Evolutionary conservation across 1,140 invertebrate species (phyloP), one percentile per base, ranked within the genome.

Genomic region (Harpegnathos saltator): DNA sequence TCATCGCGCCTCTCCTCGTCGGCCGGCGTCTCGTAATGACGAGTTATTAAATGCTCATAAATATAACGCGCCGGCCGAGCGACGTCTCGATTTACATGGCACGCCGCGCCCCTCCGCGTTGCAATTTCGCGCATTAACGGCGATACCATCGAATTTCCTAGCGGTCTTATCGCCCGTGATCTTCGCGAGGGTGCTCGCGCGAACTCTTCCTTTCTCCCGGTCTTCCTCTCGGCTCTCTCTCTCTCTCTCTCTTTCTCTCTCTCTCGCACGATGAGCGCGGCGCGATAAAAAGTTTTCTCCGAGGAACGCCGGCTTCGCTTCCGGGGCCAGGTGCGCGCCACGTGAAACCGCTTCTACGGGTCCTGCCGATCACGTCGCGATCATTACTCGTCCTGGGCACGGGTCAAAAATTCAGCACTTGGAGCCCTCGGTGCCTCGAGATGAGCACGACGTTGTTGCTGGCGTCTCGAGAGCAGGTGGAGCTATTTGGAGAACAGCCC

Each of bases 401-500:
- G 72, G 86, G 86, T 88, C 59, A 88, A 78, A 83, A 88, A 78
- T 72, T 61, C 71, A 62, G n/a, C 72, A 62, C 50, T 75, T 71
- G n/a, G 66, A 73, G 75, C 75, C 82, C 54, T 73, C 75, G 58
- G 71, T 72, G 81, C 63, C 54, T 48, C 24, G 85, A 87, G 89
- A 87, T 84, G 89, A 85, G 72, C 48, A 85, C 72, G 85, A 85
- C 82, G 88, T 86, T 82, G 88, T 85, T 85, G 85, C 85, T 71
- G 65, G 77, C 77, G 72, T 87, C 81, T 83, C 85, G 88, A 89
- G 91, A 90, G 91, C 91, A 92, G 92, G 92, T 92, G 91, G 92
- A 92, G 92, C 91, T 93, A 92, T 92, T 93, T 93, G 91, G 92
- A 93, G 92, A 93, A 93, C 92, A 89, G 91, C 92, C 91, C 92